Conservation (phyloP, 2,797 vertebrate genomes). For the Thalassophryne amazonica region DNA sequence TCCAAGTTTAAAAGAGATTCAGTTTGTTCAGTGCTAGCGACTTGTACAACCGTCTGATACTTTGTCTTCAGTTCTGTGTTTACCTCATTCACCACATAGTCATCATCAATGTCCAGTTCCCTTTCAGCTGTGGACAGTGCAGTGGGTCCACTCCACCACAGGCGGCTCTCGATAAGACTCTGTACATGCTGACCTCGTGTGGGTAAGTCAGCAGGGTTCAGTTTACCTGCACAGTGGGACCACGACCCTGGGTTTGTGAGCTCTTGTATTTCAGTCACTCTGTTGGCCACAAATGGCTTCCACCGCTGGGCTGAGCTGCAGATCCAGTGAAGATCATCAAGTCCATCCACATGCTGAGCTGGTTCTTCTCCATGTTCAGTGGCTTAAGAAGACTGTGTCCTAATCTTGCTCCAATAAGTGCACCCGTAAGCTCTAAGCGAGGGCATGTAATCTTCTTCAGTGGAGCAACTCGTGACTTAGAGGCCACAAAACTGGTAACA, state of each 20-base stretch:
- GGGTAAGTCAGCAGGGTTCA: not conserved
- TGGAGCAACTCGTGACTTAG: conserved; percentile 13
- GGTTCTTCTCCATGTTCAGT: conserved; percentile 8
- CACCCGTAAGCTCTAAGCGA: conserved; percentile 21
- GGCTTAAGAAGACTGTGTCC: conserved; percentile 2
- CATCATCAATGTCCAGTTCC: not conserved
- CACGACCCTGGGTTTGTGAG: not conserved
- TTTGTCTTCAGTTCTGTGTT: not conserved
- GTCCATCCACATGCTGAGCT: conserved; percentile 24
- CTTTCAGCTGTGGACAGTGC: not conserved
- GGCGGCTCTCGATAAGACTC: not conserved
- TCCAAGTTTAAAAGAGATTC: conserved; percentile 1
- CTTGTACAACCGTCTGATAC: not conserved
- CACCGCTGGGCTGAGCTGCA: conserved; percentile 1
- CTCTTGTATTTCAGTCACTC: conserved; percentile 9
- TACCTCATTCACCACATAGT: not conserved
- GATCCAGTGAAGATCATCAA: conserved; percentile 27
- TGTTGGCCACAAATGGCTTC: conserved; percentile 25
- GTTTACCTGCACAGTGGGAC: not conserved
- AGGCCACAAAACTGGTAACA: conserved; percentile 6
- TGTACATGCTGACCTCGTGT: not conserved
- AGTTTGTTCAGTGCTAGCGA: conserved; percentile 1
- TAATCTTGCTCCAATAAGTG: conserved; percentile 20
- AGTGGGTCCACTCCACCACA: not conserved
- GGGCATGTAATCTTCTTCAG: conserved; percentile 32